Evolutionary conservation across 2,888 invertebrate genomes (phyloP).

Genomic region (Cryptocheilus praepositus): DNA sequence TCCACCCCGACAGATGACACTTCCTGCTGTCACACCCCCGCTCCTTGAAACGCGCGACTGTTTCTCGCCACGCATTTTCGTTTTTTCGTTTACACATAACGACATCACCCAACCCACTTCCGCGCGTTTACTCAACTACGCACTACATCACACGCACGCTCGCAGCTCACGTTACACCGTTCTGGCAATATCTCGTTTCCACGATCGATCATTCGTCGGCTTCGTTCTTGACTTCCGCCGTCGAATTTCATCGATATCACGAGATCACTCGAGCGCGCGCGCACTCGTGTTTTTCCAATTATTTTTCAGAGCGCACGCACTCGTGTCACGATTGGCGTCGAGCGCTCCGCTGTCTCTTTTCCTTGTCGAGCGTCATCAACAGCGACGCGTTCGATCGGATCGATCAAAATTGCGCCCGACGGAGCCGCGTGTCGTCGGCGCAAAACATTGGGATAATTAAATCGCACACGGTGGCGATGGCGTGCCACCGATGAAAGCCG

Average conservation of each 20-base stretch:
- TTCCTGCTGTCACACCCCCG: no score
- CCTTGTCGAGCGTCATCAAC: no score
- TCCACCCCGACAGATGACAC: no score
- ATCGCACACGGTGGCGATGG: conserved; percentile 5
- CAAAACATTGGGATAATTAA: conserved; percentile 20
- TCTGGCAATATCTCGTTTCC: not conserved
- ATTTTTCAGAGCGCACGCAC: not conserved
- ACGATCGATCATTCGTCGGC: not conserved
- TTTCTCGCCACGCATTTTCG: no score
- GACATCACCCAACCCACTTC: no score
- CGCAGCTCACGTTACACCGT: not conserved
- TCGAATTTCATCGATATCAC: conserved; percentile 1
- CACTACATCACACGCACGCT: no score
- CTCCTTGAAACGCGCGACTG: no score
- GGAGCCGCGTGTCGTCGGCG: not conserved
- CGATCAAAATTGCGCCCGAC: no score
- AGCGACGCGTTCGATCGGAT: no score
- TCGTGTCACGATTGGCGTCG: not conserved
- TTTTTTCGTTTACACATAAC: not conserved
- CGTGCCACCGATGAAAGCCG: not conserved
- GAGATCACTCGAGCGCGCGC: not conserved
- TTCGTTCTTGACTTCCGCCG: not conserved
- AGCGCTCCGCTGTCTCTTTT: no score
- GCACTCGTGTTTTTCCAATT: no score
- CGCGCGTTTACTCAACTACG: no score